Evolutionary conservation across 2,888 invertebrate species (phyloP).

Genomic region (Tetramorium bicarinatum): DNA sequence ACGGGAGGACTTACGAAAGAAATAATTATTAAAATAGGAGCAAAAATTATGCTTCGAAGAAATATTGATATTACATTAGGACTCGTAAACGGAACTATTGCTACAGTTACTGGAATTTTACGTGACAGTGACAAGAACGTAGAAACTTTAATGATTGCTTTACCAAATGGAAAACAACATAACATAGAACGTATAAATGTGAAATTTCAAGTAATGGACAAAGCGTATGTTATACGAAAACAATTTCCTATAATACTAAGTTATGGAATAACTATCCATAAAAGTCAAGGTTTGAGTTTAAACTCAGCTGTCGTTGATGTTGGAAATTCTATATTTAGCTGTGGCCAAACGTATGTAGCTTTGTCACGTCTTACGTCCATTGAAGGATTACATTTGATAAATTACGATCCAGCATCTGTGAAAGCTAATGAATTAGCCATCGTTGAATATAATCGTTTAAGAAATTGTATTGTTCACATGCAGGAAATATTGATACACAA

Average conservation of each 20-base stretch:
- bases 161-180: not conserved
- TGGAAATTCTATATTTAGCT: too few species aligned
- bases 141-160: not conserved
- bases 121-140: not conserved
- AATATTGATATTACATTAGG: slow-evolving; percentile 5
- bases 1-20: not conserved
- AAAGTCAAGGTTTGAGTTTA: too few species aligned
- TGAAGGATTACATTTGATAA: not conserved
- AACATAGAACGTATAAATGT: not conserved
- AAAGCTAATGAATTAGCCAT: slow-evolving; percentile 3
- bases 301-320: too few species aligned
- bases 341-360: too few species aligned
- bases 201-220: not conserved
- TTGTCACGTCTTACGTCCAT: too few species aligned
- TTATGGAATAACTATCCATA: too few species aligned
- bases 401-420: not conserved
- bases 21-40: not conserved
- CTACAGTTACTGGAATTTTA: not conserved
- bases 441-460: not conserved
- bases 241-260: too few species aligned
- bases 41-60: not conserved
- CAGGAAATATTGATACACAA: not conserved
- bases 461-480: not conserved
- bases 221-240: not conserved
- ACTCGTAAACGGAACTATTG: not conserved